These are phyloP conservation scores for Mimumesa dahlbomi DNA, from an alignment of 2,888 invertebrate species.

Conservation along the genomic window DNA sequence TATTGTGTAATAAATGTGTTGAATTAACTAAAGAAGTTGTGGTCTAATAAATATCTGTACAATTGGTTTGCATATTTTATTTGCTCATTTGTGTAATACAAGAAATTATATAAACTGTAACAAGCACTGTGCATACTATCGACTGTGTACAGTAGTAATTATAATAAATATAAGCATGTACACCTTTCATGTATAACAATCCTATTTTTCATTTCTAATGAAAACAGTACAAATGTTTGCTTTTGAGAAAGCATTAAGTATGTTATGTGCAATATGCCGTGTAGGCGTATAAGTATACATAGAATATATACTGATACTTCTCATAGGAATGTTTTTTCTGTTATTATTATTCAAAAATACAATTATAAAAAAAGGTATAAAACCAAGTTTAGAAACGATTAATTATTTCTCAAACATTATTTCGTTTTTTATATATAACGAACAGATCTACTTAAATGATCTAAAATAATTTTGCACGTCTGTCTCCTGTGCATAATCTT, in stretches of 20 bases:
- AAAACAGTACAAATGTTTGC: constrained; percentile 31
- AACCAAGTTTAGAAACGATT: background rate
- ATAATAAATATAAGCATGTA: constrained; percentile 38
- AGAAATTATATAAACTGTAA: constrained; percentile 5
- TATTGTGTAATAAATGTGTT: background rate
- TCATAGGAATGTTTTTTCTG: constrained; percentile 34
- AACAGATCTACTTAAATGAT: background rate
- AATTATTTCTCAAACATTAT: background rate
- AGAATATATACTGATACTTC: constrained; percentile 12
- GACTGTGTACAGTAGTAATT: constrained; percentile 19
- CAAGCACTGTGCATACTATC: constrained; percentile 9
- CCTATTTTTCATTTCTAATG: constrained; percentile 23
- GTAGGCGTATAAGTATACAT: constrained; percentile 10
- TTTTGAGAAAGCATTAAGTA: constrained; percentile 50
- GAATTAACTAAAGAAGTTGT: background rate
- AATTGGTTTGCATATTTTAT: background rate
- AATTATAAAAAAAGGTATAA: constrained; percentile 8
- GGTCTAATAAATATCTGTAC: background rate
- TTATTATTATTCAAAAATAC: constrained; percentile 8
- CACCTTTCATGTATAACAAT: constrained; percentile 27
- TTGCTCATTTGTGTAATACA: background rate
- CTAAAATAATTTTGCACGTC: constrained; percentile 3
- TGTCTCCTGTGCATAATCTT: background rate
- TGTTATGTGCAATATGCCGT: constrained; percentile 25
- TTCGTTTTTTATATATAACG: background rate